Percentiles rank a stretch among this genome's conserved stretches.
Evolutionary conservation across 2,888 invertebrate genomes (phyloP).

Genomic region (Heliconius cydno): DNA sequence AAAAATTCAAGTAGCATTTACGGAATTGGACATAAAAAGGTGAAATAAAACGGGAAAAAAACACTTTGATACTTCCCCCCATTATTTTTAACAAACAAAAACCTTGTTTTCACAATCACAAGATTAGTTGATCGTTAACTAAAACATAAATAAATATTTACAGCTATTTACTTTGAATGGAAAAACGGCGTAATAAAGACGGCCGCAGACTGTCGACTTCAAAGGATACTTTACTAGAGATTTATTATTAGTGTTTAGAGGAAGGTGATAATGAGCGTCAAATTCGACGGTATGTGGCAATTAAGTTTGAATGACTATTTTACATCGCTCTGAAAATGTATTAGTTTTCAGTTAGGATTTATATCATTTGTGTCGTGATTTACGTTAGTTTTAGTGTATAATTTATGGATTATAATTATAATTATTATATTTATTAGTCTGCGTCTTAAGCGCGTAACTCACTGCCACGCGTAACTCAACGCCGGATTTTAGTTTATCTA

Average conservation of each 20-base stretch:
- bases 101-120: slow-evolving; percentile 43
- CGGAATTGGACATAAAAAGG: slow-evolving; percentile 10
- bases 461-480: too few relatives aligned
- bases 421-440: too few relatives aligned
- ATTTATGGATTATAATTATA: background rate
- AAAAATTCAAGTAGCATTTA: slow-evolving; percentile 18
- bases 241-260: slow-evolving; percentile 39
- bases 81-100: slow-evolving; percentile 39
- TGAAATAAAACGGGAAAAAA: background rate
- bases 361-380: background rate
- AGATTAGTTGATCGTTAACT: slow-evolving; percentile 42
- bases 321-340: slow-evolving; percentile 16
- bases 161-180: slow-evolving; percentile 29
- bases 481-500: too few relatives aligned
- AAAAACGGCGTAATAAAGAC: slow-evolving; percentile 36
- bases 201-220: slow-evolving; percentile 41
- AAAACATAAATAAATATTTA: slow-evolving; percentile 44
- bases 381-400: background rate
- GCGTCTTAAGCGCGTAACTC: too few relatives aligned
- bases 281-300: slow-evolving; percentile 36
- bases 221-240: slow-evolving; percentile 35
- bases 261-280: slow-evolving; percentile 39
- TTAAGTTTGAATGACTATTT: slow-evolving; percentile 31
- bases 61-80: slow-evolving; percentile 16
- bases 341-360: slow-evolving; percentile 4